Conservation (phyloP, 2,888 invertebrate species). For the Hedya salicella region DNA sequence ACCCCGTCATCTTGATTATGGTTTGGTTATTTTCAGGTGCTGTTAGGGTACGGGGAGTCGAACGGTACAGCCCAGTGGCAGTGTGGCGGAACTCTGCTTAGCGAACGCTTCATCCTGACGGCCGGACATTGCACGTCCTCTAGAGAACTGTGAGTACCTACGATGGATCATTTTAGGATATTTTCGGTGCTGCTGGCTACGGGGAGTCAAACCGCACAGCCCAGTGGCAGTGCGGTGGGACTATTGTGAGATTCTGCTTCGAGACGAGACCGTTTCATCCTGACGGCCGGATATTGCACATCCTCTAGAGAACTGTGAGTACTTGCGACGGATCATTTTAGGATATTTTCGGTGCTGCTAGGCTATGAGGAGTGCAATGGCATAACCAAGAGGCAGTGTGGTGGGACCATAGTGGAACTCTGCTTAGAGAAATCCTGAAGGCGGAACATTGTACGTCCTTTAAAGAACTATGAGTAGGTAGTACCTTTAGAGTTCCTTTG, state of each 20-base stretch:
- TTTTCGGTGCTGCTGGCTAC: slow-evolving; percentile 48
- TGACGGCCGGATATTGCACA: slow-evolving; percentile 52
- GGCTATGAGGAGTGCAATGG: slow-evolving; percentile 46
- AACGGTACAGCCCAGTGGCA: slow-evolving; percentile 46
- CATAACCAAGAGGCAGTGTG: slow-evolving; percentile 48
- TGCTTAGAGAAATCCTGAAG: slow-evolving; percentile 51
- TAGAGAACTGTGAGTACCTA: slow-evolving; percentile 45
- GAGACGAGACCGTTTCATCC: slow-evolving; percentile 49
- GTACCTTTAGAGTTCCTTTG: no score
- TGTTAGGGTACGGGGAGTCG: slow-evolving; percentile 47
- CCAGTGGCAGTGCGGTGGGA: slow-evolving; percentile 50
- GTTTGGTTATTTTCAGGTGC: slow-evolving; percentile 47
- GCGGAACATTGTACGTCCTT: slow-evolving; percentile 51
- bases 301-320: slow-evolving; percentile 44
- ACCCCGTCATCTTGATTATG: no score
- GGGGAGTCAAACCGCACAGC: slow-evolving; percentile 41
- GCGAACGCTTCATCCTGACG: slow-evolving; percentile 50
- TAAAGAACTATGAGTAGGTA: slow-evolving; percentile 45
- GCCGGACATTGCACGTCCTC: slow-evolving; percentile 51
- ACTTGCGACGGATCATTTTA: no score
- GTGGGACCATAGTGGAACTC: no score
- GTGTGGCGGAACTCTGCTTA: slow-evolving; percentile 51
- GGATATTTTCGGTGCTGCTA: slow-evolving; percentile 47
- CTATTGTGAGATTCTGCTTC: slow-evolving; percentile 50
- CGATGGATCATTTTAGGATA: no score